A percentile compares a stretch with the other conserved stretches of the same genome.
These are phyloP conservation scores for Drosophila histrio DNA, from an alignment of 2,888 invertebrate genomes.

Conservation along the genomic window DNA sequence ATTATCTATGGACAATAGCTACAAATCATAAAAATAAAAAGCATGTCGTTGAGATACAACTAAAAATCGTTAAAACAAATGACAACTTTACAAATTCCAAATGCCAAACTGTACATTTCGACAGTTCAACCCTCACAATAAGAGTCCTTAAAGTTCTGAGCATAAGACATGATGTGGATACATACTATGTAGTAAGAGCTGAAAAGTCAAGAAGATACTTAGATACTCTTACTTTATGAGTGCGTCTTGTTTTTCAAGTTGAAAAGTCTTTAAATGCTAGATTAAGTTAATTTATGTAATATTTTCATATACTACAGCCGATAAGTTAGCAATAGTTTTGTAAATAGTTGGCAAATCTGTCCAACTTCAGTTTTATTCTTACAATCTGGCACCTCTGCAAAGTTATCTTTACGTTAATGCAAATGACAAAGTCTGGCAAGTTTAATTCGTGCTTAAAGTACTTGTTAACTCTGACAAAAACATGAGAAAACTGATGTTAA, in stretches of 20 bases:
- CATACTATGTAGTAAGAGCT: background rate
- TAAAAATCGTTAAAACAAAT: constrained; percentile 17
- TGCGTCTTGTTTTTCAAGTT: no score
- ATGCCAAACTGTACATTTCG: constrained; percentile 2
- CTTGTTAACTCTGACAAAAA: background rate
- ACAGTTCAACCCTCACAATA: background rate
- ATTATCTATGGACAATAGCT: constrained; percentile 49
- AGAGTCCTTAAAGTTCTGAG: background rate
- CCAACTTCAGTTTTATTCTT: background rate
- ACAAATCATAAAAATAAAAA: constrained; percentile 25
- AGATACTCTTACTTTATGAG: background rate
- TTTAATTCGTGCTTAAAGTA: background rate
- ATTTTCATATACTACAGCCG: background rate
- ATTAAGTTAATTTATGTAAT: background rate
- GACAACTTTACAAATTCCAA: constrained; percentile 6
- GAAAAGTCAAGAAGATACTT: background rate
- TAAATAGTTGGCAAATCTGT: background rate
- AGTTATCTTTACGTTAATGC: no score
- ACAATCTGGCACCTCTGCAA: background rate
- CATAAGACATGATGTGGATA: background rate
- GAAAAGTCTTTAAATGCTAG: no score
- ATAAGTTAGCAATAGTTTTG: no score
- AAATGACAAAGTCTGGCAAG: background rate
- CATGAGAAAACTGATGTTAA: background rate
- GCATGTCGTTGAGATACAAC: background rate